Base-by-base conservation (phyloP, 1,140 invertebrate genomes). In the Nixonia krombeini region DNA sequence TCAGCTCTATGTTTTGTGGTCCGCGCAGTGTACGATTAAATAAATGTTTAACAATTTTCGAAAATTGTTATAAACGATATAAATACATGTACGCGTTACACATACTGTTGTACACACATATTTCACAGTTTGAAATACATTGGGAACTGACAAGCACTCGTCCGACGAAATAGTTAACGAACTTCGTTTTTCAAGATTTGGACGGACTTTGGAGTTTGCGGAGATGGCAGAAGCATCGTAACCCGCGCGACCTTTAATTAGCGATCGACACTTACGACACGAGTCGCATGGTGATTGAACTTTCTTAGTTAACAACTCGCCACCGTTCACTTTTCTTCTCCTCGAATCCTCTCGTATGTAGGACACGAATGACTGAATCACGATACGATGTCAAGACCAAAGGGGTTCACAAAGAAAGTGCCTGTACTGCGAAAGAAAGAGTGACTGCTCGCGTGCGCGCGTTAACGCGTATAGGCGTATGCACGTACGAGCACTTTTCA, bases 281-380 rank as follows among this genome's bases (percentile, higher is more conserved):
- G 55, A 61, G 50, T 10, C 29, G 26, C 37, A 47, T 26, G 63
- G 53, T 64, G 33, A 56, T 63, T 70, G 58, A 72, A 74, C 70
- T 72, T 72, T 74, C 72, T 72, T 70, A 72, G 70, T 67, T 63
- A 63, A 66, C 59, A 49, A 62, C 40, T 59, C 40, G 67, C 51
- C 62, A 64, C 72, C 78, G 56, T 73, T 79, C 77, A 78, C 77
- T 78, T 76, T 62, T 52, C 66, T 57, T 66, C 63, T 65, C 61
- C 61, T 58, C 59, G 44, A 49, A 52, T 56, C 68, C 29, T 59
- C 65, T 59, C 18, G 46, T 61, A 79, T 80, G 74, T 81, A 70
- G 79, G 75, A 81, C 79, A 81, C 69, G 78, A 76, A 76, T 78
- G 67, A 31, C 66, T 76, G 78, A 78, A 78, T 72, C 73, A 73